Percentiles rank a stretch among this genome's conserved stretches.
phyloP scores from a whole-genome alignment of 35 echinoderm and acorn worm genomes.

The Ptychodera flava region DNA sequence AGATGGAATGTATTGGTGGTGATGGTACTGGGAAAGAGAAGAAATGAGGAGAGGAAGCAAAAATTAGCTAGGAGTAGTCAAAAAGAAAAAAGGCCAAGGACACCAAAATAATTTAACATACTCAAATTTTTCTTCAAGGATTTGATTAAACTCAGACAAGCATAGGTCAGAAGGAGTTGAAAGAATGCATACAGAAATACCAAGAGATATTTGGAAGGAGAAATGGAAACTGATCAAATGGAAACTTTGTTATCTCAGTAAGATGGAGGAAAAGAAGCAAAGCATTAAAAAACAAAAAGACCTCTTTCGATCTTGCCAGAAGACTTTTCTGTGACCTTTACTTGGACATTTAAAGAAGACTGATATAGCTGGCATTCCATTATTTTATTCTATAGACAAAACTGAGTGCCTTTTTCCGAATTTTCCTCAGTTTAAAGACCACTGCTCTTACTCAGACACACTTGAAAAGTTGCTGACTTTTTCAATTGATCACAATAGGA shows the following conservation, averaged over 20 bases:
- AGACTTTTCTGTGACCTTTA: too few species aligned
- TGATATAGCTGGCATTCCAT: too few species aligned
- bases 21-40: too few species aligned
- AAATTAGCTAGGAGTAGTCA: background rate
- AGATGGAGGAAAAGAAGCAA: background rate
- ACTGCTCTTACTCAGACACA: too few species aligned
- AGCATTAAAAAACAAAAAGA: background rate
- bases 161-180: background rate
- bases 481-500: too few species aligned
- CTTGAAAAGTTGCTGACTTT: too few species aligned
- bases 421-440: too few species aligned
- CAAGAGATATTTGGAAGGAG: background rate
- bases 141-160: background rate
- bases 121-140: background rate
- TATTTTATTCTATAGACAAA: too few species aligned
- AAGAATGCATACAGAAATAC: background rate
- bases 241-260: background rate
- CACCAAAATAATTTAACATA: background rate
- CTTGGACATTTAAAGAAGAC: too few species aligned
- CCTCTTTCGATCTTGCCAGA: background rate
- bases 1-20: conserved; percentile 1
- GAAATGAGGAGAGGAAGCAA: background rate
- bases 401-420: too few species aligned
- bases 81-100: background rate
- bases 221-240: background rate